A percentile compares a stretch with the other conserved stretches of the same genome.
These are phyloP conservation scores for Hypomecis punctinalis DNA, from an alignment of 2,888 invertebrate genomes.

Conservation along the genomic window DNA sequence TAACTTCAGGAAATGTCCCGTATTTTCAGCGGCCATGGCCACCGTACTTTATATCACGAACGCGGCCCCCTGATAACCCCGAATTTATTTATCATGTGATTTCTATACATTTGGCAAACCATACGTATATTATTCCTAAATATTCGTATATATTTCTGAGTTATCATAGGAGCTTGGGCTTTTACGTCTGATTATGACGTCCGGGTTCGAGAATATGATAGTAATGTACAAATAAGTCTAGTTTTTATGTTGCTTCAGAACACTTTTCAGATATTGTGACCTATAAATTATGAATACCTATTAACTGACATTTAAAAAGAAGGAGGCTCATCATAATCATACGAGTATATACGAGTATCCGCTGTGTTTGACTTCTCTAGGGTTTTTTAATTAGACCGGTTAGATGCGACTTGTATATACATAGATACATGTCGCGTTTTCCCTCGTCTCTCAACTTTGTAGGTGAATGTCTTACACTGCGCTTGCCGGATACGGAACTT, in stretches of 20 bases:
- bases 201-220: not conserved
- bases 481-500: too few relatives aligned
- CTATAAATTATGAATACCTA: too few relatives aligned
- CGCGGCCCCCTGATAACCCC: conserved; percentile 78
- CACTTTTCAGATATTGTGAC: too few relatives aligned
- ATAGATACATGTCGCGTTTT: too few relatives aligned
- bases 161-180: conserved; percentile 38
- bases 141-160: conserved; percentile 39
- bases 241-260: not conserved
- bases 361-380: too few relatives aligned
- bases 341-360: too few relatives aligned
- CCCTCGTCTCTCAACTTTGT: too few relatives aligned
- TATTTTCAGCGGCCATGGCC: conserved; percentile 48
- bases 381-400: too few relatives aligned
- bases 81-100: conserved; percentile 78
- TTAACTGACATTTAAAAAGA: too few relatives aligned
- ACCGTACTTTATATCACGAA: conserved; percentile 59
- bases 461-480: too few relatives aligned
- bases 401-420: too few relatives aligned
- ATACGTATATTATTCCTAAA: conserved; percentile 43
- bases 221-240: not conserved
- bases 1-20: conserved; percentile 8
- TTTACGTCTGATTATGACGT: conserved; percentile 8
- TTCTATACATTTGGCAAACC: conserved; percentile 62
- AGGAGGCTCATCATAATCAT: too few relatives aligned